Evolutionary conservation across 2,888 invertebrate genomes (phyloP).

Genomic region (Eustalomyia histrio): DNA sequence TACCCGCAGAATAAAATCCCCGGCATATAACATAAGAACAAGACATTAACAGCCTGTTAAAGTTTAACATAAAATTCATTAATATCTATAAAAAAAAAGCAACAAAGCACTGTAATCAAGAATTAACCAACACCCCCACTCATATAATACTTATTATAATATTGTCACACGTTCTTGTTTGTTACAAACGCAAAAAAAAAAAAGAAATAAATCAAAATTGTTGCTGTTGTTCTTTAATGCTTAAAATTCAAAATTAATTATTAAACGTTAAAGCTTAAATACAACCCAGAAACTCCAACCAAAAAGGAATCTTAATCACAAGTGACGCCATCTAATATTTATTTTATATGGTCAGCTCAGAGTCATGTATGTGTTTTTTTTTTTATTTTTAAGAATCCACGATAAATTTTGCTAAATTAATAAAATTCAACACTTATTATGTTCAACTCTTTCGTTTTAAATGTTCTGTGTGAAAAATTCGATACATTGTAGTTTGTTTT

Average conservation of each 20-base stretch:
- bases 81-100: constrained; percentile 41
- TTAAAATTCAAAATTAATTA: constrained; percentile 30
- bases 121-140: constrained; percentile 36
- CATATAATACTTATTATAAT: constrained; percentile 3
- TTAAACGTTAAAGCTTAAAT: constrained; percentile 21
- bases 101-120: neutral
- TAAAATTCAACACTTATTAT: constrained; percentile 17
- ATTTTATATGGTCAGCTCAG: constrained; percentile 1
- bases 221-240: neutral
- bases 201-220: constrained; percentile 43
- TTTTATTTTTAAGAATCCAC: neutral
- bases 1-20: neutral
- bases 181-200: neutral
- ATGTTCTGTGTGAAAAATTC: constrained; percentile 6
- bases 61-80: constrained; percentile 45
- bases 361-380: neutral
- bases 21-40: neutral
- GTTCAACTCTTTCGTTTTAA: constrained; percentile 11
- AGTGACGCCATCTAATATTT: constrained; percentile 37
- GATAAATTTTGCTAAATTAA: constrained; percentile 16
- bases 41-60: constrained; percentile 18
- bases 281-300: neutral
- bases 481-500: constrained; percentile 16
- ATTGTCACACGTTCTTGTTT: constrained; percentile 32
- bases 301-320: constrained; percentile 20